phyloP scores from a whole-genome alignment of 2,888 invertebrate genomes.

The Drosophila limbata region DNA sequence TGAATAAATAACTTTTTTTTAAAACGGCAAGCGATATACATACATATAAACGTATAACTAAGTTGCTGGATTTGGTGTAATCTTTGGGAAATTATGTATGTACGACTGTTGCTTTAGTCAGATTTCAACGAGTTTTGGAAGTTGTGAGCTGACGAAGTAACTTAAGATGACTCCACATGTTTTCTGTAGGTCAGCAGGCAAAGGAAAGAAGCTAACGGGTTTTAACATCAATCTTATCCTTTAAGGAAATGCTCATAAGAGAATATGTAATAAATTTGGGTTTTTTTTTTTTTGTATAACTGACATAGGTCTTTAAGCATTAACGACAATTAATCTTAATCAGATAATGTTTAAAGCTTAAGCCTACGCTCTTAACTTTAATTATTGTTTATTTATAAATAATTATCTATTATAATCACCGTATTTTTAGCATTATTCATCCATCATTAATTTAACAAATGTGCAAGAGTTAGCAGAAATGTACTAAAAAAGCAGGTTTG shows the following conservation, averaged over 20 bases:
- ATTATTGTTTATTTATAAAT: conserved; percentile 38
- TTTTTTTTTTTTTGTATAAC: conserved; percentile 3
- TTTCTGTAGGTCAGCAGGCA: conserved; percentile 47
- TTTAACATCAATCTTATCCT: conserved; percentile 15
- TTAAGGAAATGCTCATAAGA: conserved; percentile 28
- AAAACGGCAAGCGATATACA: conserved; percentile 71
- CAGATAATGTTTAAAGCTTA: conserved; percentile 32
- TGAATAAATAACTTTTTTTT: conserved; percentile 69
- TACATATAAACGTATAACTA: conserved; percentile 19
- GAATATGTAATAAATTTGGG: not conserved
- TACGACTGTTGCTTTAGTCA: conserved; percentile 48
- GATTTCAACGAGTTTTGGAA: conserved; percentile 58
- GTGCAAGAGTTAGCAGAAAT: not conserved
- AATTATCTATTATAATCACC: conserved; percentile 22
- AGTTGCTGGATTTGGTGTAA: conserved; percentile 53
- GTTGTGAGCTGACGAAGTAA: conserved; percentile 30
- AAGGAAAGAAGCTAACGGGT: conserved; percentile 36
- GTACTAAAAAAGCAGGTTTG: not conserved
- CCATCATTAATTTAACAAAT: conserved; percentile 4
- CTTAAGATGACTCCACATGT: conserved; percentile 35
- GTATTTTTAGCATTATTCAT: conserved; percentile 14
- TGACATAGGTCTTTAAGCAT: conserved; percentile 23
- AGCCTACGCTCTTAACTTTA: conserved; percentile 42
- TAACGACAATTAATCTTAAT: conserved; percentile 46
- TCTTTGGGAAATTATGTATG: conserved; percentile 58